A percentile compares a stretch with the other conserved stretches of the same genome.
Evolutionary conservation across 2,888 invertebrate genomes (phyloP).

Genomic region (Heliconius ismenius): DNA sequence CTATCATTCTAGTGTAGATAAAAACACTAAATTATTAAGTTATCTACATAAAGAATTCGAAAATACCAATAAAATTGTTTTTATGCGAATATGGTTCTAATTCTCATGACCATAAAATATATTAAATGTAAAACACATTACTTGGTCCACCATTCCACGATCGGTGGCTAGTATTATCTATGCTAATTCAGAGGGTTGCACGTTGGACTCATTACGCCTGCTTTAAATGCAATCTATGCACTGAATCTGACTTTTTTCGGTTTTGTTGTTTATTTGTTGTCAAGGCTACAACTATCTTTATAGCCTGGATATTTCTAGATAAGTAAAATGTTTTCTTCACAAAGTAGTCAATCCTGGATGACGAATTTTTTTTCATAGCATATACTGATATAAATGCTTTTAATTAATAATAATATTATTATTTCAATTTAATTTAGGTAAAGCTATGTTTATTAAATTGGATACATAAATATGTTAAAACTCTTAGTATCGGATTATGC

Average conservation of each 20-base stretch:
- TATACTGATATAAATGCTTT: not conserved
- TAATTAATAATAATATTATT: not conserved
- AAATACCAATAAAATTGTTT: constrained; percentile 3
- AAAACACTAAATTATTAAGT: not conserved
- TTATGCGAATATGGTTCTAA: constrained; percentile 2
- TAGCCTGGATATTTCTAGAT: constrained; percentile 26
- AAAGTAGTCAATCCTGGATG: constrained; percentile 1
- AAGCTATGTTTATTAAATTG: not conserved
- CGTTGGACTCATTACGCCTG: constrained; percentile 71
- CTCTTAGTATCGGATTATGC: too few relatives aligned
- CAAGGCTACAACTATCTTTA: constrained; percentile 66
- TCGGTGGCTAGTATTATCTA: constrained; percentile 61
- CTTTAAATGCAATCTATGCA: constrained; percentile 80
- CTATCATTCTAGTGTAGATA: not conserved
- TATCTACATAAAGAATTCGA: constrained; percentile 15
- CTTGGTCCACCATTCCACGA: constrained; percentile 28
- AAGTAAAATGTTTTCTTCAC: constrained; percentile 21
- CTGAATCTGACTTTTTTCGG: constrained; percentile 74
- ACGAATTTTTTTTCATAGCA: not conserved
- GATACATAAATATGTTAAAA: too few relatives aligned
- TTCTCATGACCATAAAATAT: constrained; percentile 5
- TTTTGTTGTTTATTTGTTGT: constrained; percentile 68
- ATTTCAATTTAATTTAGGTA: not conserved
- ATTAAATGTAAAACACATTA: not conserved
- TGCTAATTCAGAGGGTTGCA: constrained; percentile 68